Conservation (phyloP, 2,113 vertebrate genomes). For the Pygoscelis antarcticus region DNA sequence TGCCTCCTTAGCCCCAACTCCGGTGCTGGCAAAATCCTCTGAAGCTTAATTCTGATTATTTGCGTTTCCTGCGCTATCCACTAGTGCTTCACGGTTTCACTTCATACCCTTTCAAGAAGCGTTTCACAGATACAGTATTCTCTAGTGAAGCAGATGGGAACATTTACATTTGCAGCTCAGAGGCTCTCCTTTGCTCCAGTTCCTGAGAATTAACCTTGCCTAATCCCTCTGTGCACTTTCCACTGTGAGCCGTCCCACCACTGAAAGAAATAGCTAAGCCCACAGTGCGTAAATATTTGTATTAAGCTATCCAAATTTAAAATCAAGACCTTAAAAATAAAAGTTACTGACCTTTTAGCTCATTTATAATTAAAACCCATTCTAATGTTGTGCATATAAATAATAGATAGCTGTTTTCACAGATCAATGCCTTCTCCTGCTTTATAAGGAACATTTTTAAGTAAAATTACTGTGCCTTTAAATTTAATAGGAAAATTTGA, state of each 20-base stretch:
- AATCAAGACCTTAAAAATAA: slow-evolving; percentile 62
- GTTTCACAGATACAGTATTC: not conserved
- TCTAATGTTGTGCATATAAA: slow-evolving; percentile 68
- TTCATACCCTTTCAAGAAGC: not conserved
- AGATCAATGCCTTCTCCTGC: slow-evolving; percentile 60
- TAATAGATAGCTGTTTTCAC: slow-evolving; percentile 69
- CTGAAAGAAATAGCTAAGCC: not conserved
- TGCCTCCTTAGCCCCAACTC: not conserved
- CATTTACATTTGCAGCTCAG: not conserved
- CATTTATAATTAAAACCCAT: slow-evolving; percentile 66
- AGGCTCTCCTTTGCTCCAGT: not conserved
- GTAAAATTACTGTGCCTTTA: slow-evolving; percentile 64
- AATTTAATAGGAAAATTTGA: slow-evolving; percentile 73
- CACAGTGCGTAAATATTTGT: not conserved
- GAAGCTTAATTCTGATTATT: not conserved
- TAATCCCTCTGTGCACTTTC: not conserved
- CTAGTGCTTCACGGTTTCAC: not conserved
- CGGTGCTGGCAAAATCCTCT: not conserved
- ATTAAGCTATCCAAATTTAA: slow-evolving; percentile 9
- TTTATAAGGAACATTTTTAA: slow-evolving; percentile 58
- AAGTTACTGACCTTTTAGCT: slow-evolving; percentile 66
- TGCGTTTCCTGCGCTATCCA: not conserved
- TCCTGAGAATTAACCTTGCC: not conserved
- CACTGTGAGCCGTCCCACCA: not conserved
- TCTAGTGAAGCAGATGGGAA: not conserved